Conservation (phyloP, 2,888 invertebrate genomes). For the Ochropacha duplaris region DNA sequence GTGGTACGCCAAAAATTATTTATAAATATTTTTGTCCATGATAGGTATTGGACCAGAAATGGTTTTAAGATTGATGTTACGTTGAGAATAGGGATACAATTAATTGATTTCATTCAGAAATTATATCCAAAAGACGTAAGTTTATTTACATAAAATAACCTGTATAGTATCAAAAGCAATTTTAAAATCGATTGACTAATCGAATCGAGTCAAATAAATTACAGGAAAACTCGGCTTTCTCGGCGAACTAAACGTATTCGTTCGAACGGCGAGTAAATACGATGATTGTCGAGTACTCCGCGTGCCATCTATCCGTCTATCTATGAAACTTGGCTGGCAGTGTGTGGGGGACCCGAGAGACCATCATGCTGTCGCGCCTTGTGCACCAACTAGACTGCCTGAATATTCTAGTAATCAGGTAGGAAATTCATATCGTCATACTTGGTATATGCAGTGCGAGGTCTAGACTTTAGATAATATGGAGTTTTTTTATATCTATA, state of each 20-base stretch:
- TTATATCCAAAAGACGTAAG: no score
- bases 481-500: no score
- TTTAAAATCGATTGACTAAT: no score
- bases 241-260: constrained; percentile 96
- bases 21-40: no score
- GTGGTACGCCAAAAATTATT: neutral
- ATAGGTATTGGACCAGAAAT: no score
- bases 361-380: constrained; percentile 97
- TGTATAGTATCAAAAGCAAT: neutral
- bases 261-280: constrained; percentile 98
- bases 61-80: no score
- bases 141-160: no score
- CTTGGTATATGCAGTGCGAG: no score
- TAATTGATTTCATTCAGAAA: no score
- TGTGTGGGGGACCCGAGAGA: constrained; percentile 97
- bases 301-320: constrained; percentile 93
- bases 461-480: no score
- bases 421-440: no score
- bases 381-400: constrained; percentile 97
- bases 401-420: constrained; percentile 98
- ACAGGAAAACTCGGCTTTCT: constrained; percentile 93
- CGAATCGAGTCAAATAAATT: neutral
- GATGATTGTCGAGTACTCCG: constrained; percentile 98
- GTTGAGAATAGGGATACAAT: no score
- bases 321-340: constrained; percentile 93